A percentile compares a stretch with the other conserved stretches of the same genome.
Evolutionary conservation across 2,113 vertebrate genomes (phyloP).

Genomic region (Pteropus alecto): DNA sequence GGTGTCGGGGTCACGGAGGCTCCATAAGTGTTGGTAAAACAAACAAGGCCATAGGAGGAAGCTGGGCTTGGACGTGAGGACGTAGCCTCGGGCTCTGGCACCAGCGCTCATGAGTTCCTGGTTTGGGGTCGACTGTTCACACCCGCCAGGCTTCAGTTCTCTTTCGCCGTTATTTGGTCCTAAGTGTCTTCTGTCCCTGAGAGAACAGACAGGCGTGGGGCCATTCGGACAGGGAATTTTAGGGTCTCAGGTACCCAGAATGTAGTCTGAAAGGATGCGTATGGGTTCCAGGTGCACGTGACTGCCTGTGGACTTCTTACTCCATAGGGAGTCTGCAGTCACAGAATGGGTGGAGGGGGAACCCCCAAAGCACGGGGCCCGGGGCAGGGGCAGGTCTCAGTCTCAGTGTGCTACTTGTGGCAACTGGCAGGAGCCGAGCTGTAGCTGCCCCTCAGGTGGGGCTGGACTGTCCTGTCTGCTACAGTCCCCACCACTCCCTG

Average conservation of each 20-base stretch:
- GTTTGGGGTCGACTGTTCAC: neutral
- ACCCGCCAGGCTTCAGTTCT: neutral
- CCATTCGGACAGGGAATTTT: too few relatives aligned
- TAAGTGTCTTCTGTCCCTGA: neutral
- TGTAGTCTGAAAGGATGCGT: neutral
- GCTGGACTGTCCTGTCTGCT: neutral
- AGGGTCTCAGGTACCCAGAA: neutral
- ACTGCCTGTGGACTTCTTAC: neutral
- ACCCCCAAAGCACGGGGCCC: neutral
- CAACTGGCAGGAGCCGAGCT: neutral
- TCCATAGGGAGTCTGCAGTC: neutral
- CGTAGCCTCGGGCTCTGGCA: neutral
- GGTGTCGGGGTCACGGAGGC: accelerated
- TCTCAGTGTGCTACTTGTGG: neutral
- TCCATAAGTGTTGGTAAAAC: neutral
- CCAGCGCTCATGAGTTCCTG: accelerated
- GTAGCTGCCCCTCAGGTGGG: neutral
- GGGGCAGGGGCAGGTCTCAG: neutral
- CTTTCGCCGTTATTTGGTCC: neutral
- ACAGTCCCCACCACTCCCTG: accelerated
- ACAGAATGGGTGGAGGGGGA: neutral
- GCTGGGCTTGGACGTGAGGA: neutral
- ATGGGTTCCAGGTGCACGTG: neutral
- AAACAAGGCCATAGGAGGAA: accelerated
- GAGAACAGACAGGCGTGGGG: neutral